Percentiles rank a stretch among this genome's conserved stretches.
Conservation (phyloP, 2,888 invertebrate species). For the Hesperia comma region DNA sequence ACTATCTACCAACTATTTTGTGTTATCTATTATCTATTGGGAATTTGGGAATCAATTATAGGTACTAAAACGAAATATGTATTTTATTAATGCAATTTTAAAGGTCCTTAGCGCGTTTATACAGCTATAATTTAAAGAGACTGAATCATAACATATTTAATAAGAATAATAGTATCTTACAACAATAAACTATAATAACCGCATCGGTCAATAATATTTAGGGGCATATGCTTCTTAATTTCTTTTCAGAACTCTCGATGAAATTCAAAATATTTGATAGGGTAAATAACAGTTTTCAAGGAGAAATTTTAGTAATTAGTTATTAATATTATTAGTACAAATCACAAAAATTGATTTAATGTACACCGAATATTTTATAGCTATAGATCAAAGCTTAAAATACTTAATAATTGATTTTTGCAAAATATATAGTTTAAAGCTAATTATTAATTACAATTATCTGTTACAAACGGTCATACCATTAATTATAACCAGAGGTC, state of each 20-base stretch:
- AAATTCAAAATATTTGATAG: background rate
- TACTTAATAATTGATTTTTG: background rate
- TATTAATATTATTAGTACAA: background rate
- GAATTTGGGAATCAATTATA: background rate
- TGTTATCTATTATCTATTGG: background rate
- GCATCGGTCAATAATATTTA: background rate
- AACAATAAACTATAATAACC: background rate
- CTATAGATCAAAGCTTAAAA: conserved; percentile 7
- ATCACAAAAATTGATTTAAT: background rate
- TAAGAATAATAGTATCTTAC: background rate
- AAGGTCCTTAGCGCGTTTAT: conserved; percentile 6
- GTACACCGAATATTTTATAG: conserved; percentile 1
- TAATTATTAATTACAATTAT: background rate
- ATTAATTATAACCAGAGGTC: background rate
- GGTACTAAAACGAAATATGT: background rate
- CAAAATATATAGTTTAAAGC: conserved; percentile 9
- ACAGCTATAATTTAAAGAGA: conserved; percentile 3
- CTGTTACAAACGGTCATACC: background rate
- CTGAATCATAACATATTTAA: conserved; percentile 1
- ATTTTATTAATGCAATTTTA: conserved; percentile 3
- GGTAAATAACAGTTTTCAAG: background rate
- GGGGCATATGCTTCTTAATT: background rate
- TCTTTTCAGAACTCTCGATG: too few species aligned
- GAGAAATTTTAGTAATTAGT: background rate
- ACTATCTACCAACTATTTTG: background rate